These are phyloP conservation scores for Unio delphinus DNA, from an alignment of 2,888 invertebrate genomes.

Conservation along the genomic window DNA sequence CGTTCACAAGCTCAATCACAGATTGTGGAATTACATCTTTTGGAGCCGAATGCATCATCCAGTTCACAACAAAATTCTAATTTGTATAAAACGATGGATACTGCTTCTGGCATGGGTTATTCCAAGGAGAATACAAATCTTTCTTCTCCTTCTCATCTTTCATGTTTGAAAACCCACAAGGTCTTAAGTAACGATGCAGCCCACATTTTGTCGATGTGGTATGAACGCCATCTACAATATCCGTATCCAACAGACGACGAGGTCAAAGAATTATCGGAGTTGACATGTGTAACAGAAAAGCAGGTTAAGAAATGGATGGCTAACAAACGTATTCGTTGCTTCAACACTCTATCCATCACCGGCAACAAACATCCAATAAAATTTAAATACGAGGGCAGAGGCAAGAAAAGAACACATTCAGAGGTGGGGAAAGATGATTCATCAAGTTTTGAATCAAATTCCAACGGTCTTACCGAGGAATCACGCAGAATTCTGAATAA, in stretches of 20 bases:
- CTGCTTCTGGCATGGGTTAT: no score
- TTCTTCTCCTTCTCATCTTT: background rate
- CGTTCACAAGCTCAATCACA: no score
- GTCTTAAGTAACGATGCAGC: constrained; percentile 40
- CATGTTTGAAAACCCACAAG: constrained; percentile 25
- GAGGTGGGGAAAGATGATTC: constrained; percentile 7
- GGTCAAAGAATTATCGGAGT: constrained; percentile 41
- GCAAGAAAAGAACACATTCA: constrained; percentile 19
- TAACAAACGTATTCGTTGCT: constrained; percentile 59
- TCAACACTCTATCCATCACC: constrained; percentile 63
- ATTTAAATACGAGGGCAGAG: constrained; percentile 45
- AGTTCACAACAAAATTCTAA: no score
- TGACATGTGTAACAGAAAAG: constrained; percentile 44
- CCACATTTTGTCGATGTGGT: constrained; percentile 51
- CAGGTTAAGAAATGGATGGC: constrained; percentile 67
- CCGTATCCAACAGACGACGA: constrained; percentile 60
- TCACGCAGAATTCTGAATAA: constrained; percentile 44
- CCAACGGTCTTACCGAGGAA: constrained; percentile 30
- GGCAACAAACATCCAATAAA: constrained; percentile 63
- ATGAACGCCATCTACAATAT: constrained; percentile 55
- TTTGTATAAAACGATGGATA: no score
- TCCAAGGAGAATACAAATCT: no score
- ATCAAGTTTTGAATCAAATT: no score
- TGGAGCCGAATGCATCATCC: no score
- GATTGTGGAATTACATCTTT: no score